A percentile compares a stretch with the other conserved stretches of the same genome.
Conservation (phyloP, 1,140 invertebrate species). For the Drosophila orena region DNA sequence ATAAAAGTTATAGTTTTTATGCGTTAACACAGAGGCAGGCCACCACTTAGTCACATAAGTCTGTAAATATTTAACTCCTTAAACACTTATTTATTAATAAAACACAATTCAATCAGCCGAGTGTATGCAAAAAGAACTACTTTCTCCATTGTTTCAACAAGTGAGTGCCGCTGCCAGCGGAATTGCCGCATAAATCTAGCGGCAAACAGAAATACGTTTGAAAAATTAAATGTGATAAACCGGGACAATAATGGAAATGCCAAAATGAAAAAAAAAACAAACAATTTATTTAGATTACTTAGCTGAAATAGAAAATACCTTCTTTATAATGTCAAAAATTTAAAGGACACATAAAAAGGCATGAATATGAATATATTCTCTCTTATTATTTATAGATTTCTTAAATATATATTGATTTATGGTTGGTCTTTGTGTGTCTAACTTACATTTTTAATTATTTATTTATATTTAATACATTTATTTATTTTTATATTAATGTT, state of each 20-base stretch:
- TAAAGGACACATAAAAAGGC: background rate
- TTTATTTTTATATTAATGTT: no score
- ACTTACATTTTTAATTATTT: background rate
- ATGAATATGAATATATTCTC: background rate
- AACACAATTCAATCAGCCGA: conserved; percentile 57
- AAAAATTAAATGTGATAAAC: conserved; percentile 78
- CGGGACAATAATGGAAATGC: conserved; percentile 27
- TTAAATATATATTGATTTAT: no score
- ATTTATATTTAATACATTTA: background rate
- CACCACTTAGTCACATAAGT: conserved; percentile 44
- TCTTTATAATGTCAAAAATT: background rate
- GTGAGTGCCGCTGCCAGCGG: conserved; percentile 21
- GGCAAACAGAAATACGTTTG: conserved; percentile 65
- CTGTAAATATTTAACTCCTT: conserved; percentile 51
- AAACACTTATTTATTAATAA: conserved; percentile 61
- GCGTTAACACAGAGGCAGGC: conserved; percentile 44
- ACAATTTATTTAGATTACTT: background rate
- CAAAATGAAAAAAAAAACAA: conserved; percentile 8
- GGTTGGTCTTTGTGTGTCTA: no score
- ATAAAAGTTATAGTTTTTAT: background rate
- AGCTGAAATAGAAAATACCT: conserved; percentile 2
- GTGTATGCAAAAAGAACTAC: conserved; percentile 8
- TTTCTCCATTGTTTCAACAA: conserved; percentile 44
- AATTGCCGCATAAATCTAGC: conserved; percentile 69
- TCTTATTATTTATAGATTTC: no score